Evolutionary conservation across 2,888 invertebrate genomes (phyloP), one percentile per base, ranked within the genome.

Genomic region (Agrotis segetum): DNA sequence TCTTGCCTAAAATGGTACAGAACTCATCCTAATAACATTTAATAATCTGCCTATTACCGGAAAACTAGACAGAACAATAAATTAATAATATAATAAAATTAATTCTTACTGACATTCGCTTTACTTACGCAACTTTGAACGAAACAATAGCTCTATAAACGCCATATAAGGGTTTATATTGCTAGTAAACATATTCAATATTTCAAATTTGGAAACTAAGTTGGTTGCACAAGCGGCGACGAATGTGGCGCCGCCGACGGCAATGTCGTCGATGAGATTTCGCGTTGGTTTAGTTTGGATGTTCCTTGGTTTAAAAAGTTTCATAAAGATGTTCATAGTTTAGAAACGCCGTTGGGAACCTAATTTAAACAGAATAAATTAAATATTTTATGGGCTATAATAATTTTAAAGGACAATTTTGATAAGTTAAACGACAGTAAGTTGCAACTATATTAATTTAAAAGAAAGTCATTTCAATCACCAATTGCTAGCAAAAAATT

Each of bases 121-220:
- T 64, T 60, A 75, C 59, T 73, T 60, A 70, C 67, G 74, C 59
- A 78, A 81, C 63, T 21, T 21, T 24, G 53, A 24, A 24, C 46
- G 67, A 84, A 72, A 88, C 89, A 89, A 89, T 87, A 82, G 85
- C 40, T 46, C 53, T 65, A 62, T 75, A 66, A 71, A 79, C 65
- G 66, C 69, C 91, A 76, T 90, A 92, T 90, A 88, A 88, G 90
- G 91, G 83, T 85, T 88, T 91, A 89, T 90, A 89, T 87, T 88
- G 87, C 87, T 89, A 82, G 82, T 85, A 90, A 90, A 89, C 88
- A 67, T 87, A 92, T 92, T 91, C 89, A 91, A 93, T 94, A 91
- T 89, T 91, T 93, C 93, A 92, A 92, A 94, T 94, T 93, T 93
- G 93, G 94, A 89, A 94, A 92, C 88, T 83, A 65, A 79, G 71